phyloP scores from a whole-genome alignment of 2,113 vertebrate genomes.

The Phalacrocorax carbo region DNA sequence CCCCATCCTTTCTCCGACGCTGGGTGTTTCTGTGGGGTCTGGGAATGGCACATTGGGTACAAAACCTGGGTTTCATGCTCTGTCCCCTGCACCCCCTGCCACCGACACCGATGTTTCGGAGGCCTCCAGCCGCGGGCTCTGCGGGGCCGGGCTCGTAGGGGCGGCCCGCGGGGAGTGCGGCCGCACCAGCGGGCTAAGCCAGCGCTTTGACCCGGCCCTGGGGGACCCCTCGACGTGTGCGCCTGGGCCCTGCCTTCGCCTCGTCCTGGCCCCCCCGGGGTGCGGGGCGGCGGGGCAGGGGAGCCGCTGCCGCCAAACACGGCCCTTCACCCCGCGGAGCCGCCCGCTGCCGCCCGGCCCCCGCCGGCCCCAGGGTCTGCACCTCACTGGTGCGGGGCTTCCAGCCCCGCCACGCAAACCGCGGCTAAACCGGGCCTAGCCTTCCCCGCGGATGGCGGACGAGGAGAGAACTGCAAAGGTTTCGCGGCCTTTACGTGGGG shows the following conservation, averaged over 20 bases:
- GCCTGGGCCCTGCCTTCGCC: too few relatives aligned
- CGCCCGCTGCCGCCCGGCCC: fast-evolving
- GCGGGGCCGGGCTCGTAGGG: not conserved
- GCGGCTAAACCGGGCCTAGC: not conserved
- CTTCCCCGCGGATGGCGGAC: not conserved
- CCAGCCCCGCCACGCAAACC: not conserved
- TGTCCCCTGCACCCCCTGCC: not conserved
- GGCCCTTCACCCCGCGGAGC: not conserved
- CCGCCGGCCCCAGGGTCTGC: too few relatives aligned
- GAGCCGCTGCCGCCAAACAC: not conserved
- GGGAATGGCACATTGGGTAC: fast-evolving
- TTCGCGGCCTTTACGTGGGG: not conserved
- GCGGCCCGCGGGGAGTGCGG: not conserved
- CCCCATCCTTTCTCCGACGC: fast-evolving
- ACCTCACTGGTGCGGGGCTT: fast-evolving
- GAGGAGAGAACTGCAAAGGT: not conserved
- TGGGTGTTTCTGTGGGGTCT: not conserved
- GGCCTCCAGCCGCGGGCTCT: not conserved
- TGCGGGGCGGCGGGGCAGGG: too few relatives aligned
- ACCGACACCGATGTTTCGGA: too few relatives aligned
- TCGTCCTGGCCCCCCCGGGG: too few relatives aligned
- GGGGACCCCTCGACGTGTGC: too few relatives aligned
- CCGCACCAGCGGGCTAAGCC: too few relatives aligned
- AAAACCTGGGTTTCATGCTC: not conserved
- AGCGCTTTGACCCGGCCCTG: too few relatives aligned